These are phyloP conservation scores for Syngnathus rostellatus DNA, from an alignment of 2,797 vertebrate species.

Conservation along the genomic window DNA sequence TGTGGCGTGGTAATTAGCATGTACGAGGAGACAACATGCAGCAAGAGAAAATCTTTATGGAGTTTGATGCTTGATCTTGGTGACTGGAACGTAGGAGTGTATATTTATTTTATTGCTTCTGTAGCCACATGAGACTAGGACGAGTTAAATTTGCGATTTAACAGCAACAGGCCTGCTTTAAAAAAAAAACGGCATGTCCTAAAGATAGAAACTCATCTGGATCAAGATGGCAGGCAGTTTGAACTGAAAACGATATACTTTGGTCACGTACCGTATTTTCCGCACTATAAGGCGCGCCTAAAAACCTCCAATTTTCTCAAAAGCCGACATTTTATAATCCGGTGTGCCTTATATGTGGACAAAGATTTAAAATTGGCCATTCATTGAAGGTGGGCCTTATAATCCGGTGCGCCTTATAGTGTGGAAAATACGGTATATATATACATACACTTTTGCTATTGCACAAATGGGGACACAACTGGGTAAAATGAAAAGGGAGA, in stretches of 20 bases:
- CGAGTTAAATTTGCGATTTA: slow-evolving; percentile 49
- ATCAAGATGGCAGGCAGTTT: slow-evolving; percentile 17
- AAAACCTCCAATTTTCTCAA: too few relatives aligned
- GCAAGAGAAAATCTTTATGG: slow-evolving; percentile 53
- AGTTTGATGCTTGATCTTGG: slow-evolving; percentile 57
- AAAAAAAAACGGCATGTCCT: neutral
- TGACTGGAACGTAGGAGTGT: slow-evolving; percentile 55
- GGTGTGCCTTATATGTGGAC: too few relatives aligned
- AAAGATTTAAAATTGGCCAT: too few relatives aligned
- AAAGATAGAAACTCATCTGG: slow-evolving; percentile 29
- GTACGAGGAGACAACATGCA: slow-evolving; percentile 23
- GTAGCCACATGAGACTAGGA: slow-evolving; percentile 43
- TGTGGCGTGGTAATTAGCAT: slow-evolving; percentile 38
- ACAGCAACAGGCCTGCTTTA: slow-evolving; percentile 24
- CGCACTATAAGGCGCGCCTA: too few relatives aligned
- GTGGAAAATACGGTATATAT: too few relatives aligned
- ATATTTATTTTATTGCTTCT: slow-evolving; percentile 48
- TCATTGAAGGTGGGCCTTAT: too few relatives aligned
- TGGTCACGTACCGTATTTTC: slow-evolving; percentile 14
- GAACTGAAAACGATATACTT: slow-evolving; percentile 31
- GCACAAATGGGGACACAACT: too few relatives aligned
- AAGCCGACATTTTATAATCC: too few relatives aligned
- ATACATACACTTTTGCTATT: too few relatives aligned
- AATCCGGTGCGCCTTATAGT: too few relatives aligned
- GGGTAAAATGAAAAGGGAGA: neutral